These are phyloP conservation scores for Galaxias olidus DNA, from an alignment of 2,797 vertebrate species.

Conservation along the genomic window DNA sequence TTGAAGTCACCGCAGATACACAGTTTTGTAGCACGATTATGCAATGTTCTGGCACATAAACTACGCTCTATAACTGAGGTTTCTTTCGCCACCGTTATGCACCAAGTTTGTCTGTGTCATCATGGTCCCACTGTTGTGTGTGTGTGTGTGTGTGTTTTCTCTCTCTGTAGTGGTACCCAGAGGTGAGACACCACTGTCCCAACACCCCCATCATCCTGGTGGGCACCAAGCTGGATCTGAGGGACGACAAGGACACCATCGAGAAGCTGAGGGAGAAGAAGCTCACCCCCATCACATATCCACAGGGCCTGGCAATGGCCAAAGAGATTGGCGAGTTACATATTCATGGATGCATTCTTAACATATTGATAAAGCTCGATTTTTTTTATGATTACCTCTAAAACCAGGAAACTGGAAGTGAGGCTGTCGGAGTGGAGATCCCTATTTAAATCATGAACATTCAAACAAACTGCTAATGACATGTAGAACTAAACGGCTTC, in stretches of 20 bases:
- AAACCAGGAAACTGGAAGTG: too few species aligned
- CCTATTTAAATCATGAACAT: neutral
- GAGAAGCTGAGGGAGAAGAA: constrained; percentile 98
- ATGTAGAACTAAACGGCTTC: too few species aligned
- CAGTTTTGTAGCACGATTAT: too few species aligned
- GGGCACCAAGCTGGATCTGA: constrained; percentile 94
- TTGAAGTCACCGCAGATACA: neutral
- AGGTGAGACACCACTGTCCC: constrained; percentile 96
- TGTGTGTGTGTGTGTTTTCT: constrained; percentile 1
- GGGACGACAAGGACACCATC: constrained; percentile 96
- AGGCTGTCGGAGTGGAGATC: neutral
- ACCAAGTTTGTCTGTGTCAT: too few species aligned
- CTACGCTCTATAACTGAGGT: too few species aligned
- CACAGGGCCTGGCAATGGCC: constrained; percentile 95
- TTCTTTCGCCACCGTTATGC: too few species aligned
- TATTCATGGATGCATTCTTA: neutral
- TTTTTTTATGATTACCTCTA: too few species aligned
- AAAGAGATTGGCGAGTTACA: constrained; percentile 90
- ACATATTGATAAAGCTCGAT: too few species aligned
- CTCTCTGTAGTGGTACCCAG: constrained; percentile 88
- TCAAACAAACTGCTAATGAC: too few species aligned
- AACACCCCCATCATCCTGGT: constrained; percentile 96
- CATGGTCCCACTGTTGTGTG: too few species aligned
- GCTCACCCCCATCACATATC: constrained; percentile 93
- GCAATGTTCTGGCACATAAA: too few species aligned